A percentile compares a stretch with the other conserved stretches of the same genome.
Evolutionary conservation across 2,797 vertebrate species (phyloP).

Genomic region (Muscicapa striata): DNA sequence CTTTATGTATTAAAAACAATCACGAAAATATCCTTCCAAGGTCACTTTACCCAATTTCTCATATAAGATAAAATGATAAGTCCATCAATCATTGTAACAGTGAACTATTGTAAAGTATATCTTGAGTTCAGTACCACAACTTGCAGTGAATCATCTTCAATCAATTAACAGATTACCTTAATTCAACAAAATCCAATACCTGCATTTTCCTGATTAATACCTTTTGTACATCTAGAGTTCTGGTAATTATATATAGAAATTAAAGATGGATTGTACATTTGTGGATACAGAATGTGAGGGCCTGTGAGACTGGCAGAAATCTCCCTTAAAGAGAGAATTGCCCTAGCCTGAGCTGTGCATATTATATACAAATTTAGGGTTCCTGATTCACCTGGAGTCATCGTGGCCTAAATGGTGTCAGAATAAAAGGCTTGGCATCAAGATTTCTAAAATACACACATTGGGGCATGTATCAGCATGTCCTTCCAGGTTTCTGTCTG

Average conservation of each 20-base stretch:
- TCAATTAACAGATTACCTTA: conserved; percentile 55
- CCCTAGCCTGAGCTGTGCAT: neutral
- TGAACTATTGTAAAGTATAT: conserved; percentile 24
- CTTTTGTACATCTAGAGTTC: neutral
- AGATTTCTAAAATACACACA: neutral
- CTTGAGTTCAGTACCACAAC: neutral
- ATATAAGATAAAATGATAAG: conserved; percentile 36
- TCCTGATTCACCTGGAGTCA: neutral
- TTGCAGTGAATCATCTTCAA: conserved; percentile 36
- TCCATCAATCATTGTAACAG: conserved; percentile 41
- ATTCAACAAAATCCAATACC: conserved; percentile 47
- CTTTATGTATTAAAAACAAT: conserved; percentile 20
- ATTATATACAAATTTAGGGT: neutral
- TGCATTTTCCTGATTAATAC: conserved; percentile 28
- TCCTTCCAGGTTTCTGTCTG: neutral
- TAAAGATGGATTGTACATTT: neutral
- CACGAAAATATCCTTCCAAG: conserved; percentile 45
- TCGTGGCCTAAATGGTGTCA: fast-evolving
- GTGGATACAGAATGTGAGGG: neutral
- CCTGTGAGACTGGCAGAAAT: neutral
- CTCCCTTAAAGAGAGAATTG: neutral
- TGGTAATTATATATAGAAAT: neutral
- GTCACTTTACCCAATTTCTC: conserved; percentile 28
- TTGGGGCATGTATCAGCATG: neutral
- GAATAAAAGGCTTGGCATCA: neutral